These are phyloP conservation scores for Struthidea cinerea DNA, from an alignment of 2,113 vertebrate genomes.

Conservation along the genomic window DNA sequence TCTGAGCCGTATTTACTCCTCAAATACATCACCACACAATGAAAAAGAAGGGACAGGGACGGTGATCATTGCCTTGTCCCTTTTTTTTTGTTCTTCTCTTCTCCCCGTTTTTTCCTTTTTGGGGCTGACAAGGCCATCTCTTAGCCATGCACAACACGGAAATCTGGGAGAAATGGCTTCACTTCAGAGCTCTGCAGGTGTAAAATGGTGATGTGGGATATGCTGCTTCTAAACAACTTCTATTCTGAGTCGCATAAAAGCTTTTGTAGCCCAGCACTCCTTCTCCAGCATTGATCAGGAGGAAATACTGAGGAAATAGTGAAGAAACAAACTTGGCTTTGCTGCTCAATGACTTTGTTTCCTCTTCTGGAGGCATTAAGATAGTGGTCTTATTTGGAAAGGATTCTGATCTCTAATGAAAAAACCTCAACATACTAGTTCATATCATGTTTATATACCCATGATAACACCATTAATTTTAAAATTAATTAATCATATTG, in stretches of 20 bases:
- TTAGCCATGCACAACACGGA: accelerated
- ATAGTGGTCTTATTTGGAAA: background rate
- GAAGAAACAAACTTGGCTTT: background rate
- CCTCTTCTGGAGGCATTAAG: background rate
- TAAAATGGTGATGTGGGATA: background rate
- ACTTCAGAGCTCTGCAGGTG: background rate
- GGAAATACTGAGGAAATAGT: background rate
- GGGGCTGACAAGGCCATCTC: background rate
- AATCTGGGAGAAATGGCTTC: background rate
- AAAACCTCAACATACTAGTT: accelerated
- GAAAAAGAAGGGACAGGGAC: background rate
- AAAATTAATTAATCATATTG: background rate
- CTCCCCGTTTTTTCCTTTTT: background rate
- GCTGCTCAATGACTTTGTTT: background rate
- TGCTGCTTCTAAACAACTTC: background rate
- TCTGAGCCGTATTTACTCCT: background rate
- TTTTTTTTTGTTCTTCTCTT: accelerated
- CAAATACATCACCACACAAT: background rate
- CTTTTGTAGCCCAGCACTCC: background rate
- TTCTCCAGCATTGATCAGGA: background rate
- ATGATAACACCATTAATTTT: background rate
- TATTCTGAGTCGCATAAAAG: background rate
- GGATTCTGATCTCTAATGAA: background rate
- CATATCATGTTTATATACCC: background rate
- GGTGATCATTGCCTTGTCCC: background rate